Base-by-base conservation (phyloP, 2,888 invertebrate species). In the Epiblema foenella region DNA sequence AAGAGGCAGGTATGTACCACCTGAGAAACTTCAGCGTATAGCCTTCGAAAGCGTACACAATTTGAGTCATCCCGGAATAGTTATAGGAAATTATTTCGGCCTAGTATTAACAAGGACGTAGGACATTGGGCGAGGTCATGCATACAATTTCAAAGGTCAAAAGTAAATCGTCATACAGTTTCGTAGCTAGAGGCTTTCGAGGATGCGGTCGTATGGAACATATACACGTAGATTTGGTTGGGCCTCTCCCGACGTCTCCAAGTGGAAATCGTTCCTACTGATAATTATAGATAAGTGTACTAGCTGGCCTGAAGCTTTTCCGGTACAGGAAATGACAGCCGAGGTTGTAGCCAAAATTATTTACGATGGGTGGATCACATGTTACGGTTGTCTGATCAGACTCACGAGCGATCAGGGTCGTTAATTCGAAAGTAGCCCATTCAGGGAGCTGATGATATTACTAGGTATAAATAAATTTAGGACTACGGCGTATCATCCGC, bases 381-480 rank as follows among this genome's bases (percentile, higher is more conserved):
- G 77, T 4, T 79, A 72, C 46, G 77, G 77, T 12, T 76, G 75
- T 17, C 77, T 77, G 8, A 9, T 67, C 9, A 71, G 52, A 17
- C 18, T 74, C 11, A 69, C 68, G 12, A 69, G 52, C 10, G 59
- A 83, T 10, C 85, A 84, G 68, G 84, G 87, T 63, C 42, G 84
- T 3, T 83, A 86, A 74, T 76, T 88, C 1, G 78, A 85, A 29
- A 85, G 84, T 1, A 76, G 77, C 4, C 82, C 85, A 52, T 73
- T 78, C 68, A 78, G 77, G 0, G 68, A 84, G 0, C 78, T 80
- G 63, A 73, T 79, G 70, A 69, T 57, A 46, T 51, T 70, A 9
- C 42, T 77, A 65, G 77, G 76, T 1, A 60, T 77, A 2, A 17
- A 75, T 11, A 76, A 73, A 42, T 37, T 67, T 1, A 66, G 76